Percentiles rank a stretch among this genome's conserved stretches.
Evolutionary conservation across 2,797 vertebrate genomes (phyloP).

Genomic region (Hemibagrus guttatus): DNA sequence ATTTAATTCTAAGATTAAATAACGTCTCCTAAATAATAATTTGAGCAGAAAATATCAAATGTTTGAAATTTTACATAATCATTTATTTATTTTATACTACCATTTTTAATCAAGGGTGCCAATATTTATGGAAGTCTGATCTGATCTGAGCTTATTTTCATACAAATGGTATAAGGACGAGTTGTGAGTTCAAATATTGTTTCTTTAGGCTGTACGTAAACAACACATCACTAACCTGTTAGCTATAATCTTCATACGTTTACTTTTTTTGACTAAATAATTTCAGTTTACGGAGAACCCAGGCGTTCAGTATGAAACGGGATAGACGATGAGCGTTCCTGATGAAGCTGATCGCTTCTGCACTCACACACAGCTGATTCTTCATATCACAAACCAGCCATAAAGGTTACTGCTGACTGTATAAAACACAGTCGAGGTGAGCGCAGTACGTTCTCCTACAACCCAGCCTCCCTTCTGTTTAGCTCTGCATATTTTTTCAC

Average conservation of each 20-base stretch:
- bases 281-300: too few species aligned
- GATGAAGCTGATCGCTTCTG: neutral
- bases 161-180: neutral
- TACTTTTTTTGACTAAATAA: neutral
- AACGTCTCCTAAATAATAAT: neutral
- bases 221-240: neutral
- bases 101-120: neutral
- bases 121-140: neutral
- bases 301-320: neutral
- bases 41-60: neutral
- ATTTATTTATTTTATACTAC: too few species aligned
- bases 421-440: neutral
- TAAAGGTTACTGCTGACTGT: constrained; percentile 18
- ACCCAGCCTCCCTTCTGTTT: constrained; percentile 5
- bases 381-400: neutral
- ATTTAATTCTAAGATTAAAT: neutral
- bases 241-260: neutral
- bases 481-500: constrained; percentile 17
- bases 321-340: neutral
- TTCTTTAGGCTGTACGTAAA: neutral
- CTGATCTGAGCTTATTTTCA: neutral
- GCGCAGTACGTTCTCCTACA: constrained; percentile 1
- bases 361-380: constrained; percentile 12
- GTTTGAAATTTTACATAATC: neutral
- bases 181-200: neutral